phyloP scores from a whole-genome alignment of 2,113 vertebrate species.

The Petroica traversi region DNA sequence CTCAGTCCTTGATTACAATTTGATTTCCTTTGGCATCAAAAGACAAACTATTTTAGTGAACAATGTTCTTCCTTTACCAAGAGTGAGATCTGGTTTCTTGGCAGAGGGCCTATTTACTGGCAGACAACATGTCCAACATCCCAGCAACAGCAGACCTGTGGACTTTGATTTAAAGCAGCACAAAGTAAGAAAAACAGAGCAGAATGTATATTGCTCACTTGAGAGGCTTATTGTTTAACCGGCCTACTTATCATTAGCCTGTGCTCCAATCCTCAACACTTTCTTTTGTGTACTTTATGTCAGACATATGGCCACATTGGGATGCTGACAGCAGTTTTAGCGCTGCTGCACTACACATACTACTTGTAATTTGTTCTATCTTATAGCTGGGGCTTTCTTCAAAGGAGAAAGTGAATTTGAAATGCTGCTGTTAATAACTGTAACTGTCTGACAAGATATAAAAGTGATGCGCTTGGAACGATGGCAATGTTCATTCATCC shows the following conservation, averaged over 20 bases:
- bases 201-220: conserved; percentile 49
- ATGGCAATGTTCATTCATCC: background rate
- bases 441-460: background rate
- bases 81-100: conserved; percentile 73
- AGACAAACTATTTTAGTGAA: conserved; percentile 89
- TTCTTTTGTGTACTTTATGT: conserved; percentile 50
- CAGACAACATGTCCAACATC: conserved; percentile 61
- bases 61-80: conserved; percentile 89
- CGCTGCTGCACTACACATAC: background rate
- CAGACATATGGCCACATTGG: conserved; percentile 43
- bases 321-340: conserved; percentile 55
- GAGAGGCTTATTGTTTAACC: conserved; percentile 31
- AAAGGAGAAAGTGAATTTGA: conserved; percentile 29
- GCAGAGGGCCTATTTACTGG: conserved; percentile 60
- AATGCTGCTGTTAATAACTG: conserved; percentile 38
- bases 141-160: conserved; percentile 36
- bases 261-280: conserved; percentile 31
- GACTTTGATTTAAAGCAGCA: conserved; percentile 57
- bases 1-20: conserved; percentile 83
- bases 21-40: conserved; percentile 90
- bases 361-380: conserved; percentile 23
- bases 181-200: conserved; percentile 41
- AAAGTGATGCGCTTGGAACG: background rate
- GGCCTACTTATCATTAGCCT: background rate
- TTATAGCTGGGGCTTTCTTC: background rate